These are phyloP conservation scores for Chironomus tepperi DNA, from an alignment of 1,140 invertebrate genomes.

Conservation along the genomic window DNA sequence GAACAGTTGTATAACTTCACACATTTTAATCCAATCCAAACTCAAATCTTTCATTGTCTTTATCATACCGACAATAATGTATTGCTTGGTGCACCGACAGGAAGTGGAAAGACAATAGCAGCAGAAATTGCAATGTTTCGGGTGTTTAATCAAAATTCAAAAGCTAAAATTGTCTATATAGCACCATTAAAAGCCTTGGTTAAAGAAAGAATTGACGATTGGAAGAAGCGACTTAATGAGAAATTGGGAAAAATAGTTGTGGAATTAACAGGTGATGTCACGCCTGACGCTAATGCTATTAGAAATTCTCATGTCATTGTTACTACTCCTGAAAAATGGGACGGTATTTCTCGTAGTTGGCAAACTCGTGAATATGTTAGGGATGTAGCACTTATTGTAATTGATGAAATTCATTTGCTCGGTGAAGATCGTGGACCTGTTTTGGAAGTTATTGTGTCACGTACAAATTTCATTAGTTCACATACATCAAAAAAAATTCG, in stretches of 20 bases:
- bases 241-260: slow-evolving; percentile 78
- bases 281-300: slow-evolving; percentile 85
- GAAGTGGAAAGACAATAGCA: slow-evolving; percentile 97
- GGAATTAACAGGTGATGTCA: slow-evolving; percentile 94
- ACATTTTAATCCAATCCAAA: slow-evolving; percentile 99
- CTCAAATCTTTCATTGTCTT: slow-evolving; percentile 94
- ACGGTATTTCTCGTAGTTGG: slow-evolving; percentile 96
- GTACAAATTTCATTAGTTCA: slow-evolving; percentile 84
- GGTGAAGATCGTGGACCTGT: slow-evolving; percentile 83
- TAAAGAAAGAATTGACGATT: slow-evolving; percentile 91
- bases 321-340: slow-evolving; percentile 99
- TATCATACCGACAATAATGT: slow-evolving; percentile 95
- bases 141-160: slow-evolving; percentile 76
- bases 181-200: slow-evolving; percentile 97
- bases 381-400: slow-evolving; percentile 87
- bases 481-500: slow-evolving; percentile 71
- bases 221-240: slow-evolving; percentile 72
- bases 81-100: slow-evolving; percentile 93
- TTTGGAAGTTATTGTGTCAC: slow-evolving; percentile 76
- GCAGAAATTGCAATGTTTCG: slow-evolving; percentile 97
- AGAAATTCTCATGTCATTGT: slow-evolving; percentile 83
- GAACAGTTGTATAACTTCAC: slow-evolving; percentile 83
- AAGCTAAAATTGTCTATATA: slow-evolving; percentile 92
- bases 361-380: slow-evolving; percentile 92
- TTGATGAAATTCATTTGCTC: slow-evolving; percentile 97